phyloP scores from a whole-genome alignment of 2,888 invertebrate genomes.

The Chymomyza fuscimana region DNA sequence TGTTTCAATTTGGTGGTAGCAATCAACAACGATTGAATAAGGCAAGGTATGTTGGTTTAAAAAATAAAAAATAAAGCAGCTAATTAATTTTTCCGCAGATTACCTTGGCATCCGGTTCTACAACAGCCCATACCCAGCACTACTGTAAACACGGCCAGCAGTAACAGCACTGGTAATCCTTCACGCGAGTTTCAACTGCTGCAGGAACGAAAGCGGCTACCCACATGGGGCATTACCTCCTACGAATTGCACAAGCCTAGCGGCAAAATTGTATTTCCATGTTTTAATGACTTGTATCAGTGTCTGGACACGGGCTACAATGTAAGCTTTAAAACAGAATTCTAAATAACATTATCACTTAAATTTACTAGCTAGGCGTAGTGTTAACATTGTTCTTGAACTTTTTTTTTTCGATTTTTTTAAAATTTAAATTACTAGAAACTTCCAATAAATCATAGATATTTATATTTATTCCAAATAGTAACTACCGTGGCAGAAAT shows the following conservation, averaged over 20 bases:
- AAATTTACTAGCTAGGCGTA: too few species aligned
- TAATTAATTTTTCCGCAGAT: constrained; percentile 76
- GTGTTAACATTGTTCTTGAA: too few species aligned
- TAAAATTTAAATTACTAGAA: too few species aligned
- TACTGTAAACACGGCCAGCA: constrained; percentile 70
- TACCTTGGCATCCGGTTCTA: constrained; percentile 90
- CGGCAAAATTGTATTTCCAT: constrained; percentile 94
- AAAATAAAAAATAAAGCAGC: not conserved
- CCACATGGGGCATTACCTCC: constrained; percentile 95
- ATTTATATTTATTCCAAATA: too few species aligned
- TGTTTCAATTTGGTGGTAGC: constrained; percentile 39
- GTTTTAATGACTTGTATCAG: constrained; percentile 92
- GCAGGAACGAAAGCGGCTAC: constrained; percentile 94
- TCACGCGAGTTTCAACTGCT: constrained; percentile 94
- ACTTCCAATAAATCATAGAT: too few species aligned
- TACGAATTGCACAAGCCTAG: constrained; percentile 91
- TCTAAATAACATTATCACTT: not conserved
- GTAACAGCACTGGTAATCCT: constrained; percentile 77
- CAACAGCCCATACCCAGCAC: constrained; percentile 88
- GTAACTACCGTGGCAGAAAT: too few species aligned
- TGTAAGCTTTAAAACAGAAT: constrained; percentile 79
- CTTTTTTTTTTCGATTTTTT: too few species aligned
- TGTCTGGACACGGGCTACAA: constrained; percentile 88
- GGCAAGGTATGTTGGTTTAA: constrained; percentile 44
- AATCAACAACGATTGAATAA: constrained; percentile 16